phyloP scores from a whole-genome alignment of 1,140 invertebrate genomes.

The Ceratina australensis region DNA sequence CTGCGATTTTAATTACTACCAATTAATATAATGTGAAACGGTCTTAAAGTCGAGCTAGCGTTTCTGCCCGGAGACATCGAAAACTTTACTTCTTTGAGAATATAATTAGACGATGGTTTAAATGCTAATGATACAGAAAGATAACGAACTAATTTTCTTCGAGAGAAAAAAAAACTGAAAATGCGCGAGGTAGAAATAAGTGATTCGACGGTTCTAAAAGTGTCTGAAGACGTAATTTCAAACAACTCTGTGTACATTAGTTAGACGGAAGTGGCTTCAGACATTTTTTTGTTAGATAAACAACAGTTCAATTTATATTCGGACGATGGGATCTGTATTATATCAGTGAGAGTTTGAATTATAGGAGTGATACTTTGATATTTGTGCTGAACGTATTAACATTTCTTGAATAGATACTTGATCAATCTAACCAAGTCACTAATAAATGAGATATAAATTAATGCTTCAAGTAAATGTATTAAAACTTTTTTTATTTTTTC shows the following conservation, averaged over 20 bases:
- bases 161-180: too few species aligned
- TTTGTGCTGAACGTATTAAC: neutral
- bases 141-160: neutral
- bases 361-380: neutral
- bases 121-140: neutral
- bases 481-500: too few species aligned
- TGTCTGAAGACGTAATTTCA: too few species aligned
- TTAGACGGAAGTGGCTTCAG: too few species aligned
- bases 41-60: neutral
- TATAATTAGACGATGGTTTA: neutral
- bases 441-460: too few species aligned
- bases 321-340: neutral
- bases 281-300: too few species aligned
- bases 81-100: neutral
- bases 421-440: neutral
- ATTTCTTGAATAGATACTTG: neutral
- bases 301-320: neutral
- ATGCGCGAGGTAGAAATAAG: too few species aligned
- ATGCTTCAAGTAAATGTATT: too few species aligned
- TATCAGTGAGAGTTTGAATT: too few species aligned
- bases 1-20: constrained; percentile 35
- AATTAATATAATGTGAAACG: constrained; percentile 3
- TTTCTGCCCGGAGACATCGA: neutral
- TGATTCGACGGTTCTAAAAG: too few species aligned
- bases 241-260: too few species aligned